phyloP scores from a whole-genome alignment of 2,797 vertebrate genomes.

The Acrossocheilus wenchowensis region DNA sequence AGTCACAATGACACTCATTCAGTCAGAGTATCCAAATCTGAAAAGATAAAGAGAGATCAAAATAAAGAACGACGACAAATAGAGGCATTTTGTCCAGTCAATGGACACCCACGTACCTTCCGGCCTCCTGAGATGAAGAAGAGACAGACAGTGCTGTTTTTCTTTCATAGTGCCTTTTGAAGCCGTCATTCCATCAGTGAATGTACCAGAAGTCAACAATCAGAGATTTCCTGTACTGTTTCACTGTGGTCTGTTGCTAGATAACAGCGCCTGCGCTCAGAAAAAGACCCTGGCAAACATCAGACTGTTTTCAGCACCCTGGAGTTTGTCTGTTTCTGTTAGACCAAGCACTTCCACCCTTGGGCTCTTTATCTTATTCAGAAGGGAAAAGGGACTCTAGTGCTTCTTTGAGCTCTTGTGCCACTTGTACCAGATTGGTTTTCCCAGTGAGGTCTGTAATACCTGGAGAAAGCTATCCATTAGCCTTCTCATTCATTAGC shows the following conservation, averaged over 20 bases:
- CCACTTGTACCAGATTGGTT: neutral
- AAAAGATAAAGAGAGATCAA: constrained; percentile 17
- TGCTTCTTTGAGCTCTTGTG: neutral
- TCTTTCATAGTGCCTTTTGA: constrained; percentile 39
- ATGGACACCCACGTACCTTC: constrained; percentile 55
- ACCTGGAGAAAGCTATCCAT: neutral
- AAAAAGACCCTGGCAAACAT: constrained; percentile 66
- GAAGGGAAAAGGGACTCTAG: constrained; percentile 35
- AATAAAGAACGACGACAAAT: constrained; percentile 31
- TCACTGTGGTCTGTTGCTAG: constrained; percentile 61
- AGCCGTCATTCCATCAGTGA: constrained; percentile 55
- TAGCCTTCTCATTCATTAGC: neutral
- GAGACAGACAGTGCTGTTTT: constrained; percentile 44
- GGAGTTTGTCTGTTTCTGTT: constrained; percentile 52
- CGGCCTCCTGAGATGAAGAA: constrained; percentile 55
- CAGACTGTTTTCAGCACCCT: constrained; percentile 73
- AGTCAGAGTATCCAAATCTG: constrained; percentile 12
- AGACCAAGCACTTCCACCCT: constrained; percentile 59
- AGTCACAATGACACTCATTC: constrained; percentile 35
- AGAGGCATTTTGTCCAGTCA: constrained; percentile 53
- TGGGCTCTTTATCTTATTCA: constrained; percentile 68
- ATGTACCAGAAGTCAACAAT: constrained; percentile 64
- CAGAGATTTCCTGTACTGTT: constrained; percentile 63
- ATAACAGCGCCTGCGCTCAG: constrained; percentile 30
- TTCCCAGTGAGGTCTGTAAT: neutral